Percentiles rank a stretch among this genome's conserved stretches.
Evolutionary conservation across 1,140 invertebrate species (phyloP).

Genomic region (Eurosta solidaginis): DNA sequence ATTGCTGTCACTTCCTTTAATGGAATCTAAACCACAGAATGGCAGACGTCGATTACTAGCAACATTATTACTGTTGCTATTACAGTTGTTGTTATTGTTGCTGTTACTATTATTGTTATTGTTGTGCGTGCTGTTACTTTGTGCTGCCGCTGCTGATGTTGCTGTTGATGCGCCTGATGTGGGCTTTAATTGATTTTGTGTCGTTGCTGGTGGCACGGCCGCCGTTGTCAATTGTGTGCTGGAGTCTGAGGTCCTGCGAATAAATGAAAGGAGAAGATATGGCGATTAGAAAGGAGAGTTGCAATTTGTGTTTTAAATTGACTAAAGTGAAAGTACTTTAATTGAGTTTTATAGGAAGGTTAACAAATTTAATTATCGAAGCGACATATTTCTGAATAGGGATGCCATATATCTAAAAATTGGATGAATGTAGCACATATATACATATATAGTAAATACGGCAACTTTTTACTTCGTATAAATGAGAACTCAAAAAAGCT

Average conservation of each 20-base stretch:
- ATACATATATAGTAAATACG: too few species aligned
- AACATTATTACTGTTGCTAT: conserved; percentile 31
- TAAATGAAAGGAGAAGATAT: not conserved
- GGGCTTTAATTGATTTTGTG: conserved; percentile 32
- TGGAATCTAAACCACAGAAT: conserved; percentile 42
- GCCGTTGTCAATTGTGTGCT: conserved; percentile 20
- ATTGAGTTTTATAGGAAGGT: too few species aligned
- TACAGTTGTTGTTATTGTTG: conserved; percentile 33
- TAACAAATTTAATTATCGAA: too few species aligned
- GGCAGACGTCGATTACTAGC: conserved; percentile 38
- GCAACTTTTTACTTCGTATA: too few species aligned
- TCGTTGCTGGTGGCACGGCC: not conserved
- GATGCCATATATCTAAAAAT: too few species aligned
- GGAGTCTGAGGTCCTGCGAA: conserved; percentile 48
- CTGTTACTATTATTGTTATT: conserved; percentile 38
- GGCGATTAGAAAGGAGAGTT: conserved; percentile 5
- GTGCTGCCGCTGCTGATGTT: conserved; percentile 36
- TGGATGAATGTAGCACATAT: too few species aligned
- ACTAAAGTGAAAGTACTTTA: too few species aligned
- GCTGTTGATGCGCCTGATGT: conserved; percentile 37
- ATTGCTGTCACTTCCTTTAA: conserved; percentile 40
- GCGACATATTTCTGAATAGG: too few species aligned
- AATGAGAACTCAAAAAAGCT: too few species aligned
- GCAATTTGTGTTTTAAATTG: not conserved
- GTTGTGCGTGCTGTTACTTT: conserved; percentile 27